Evolutionary conservation across 2,888 invertebrate species (phyloP).

Genomic region (Hydropsyche betteni): DNA sequence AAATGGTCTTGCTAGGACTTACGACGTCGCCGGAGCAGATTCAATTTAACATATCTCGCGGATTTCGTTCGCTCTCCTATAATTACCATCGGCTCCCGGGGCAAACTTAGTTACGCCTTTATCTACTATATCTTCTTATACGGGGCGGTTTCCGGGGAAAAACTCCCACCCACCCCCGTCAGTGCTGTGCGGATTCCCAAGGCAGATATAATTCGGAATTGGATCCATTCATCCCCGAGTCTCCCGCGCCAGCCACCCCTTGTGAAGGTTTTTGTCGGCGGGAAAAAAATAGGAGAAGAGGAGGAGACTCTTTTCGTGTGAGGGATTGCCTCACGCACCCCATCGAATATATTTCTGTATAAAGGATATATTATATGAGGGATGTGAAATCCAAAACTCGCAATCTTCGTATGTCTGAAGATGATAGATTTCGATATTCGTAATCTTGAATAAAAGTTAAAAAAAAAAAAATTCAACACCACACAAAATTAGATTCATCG

Average conservation of each 20-base stretch:
- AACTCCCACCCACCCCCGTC: constrained; percentile 66
- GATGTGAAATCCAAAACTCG: too few species aligned
- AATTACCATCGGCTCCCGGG: constrained; percentile 48
- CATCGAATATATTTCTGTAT: neutral
- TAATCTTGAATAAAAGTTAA: too few species aligned
- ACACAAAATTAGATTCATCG: too few species aligned
- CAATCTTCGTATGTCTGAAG: too few species aligned
- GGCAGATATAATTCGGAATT: constrained; percentile 70
- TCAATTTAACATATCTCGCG: constrained; percentile 31
- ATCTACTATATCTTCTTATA: constrained; percentile 52
- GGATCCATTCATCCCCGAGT: constrained; percentile 68
- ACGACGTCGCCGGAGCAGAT: neutral
- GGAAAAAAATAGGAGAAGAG: constrained; percentile 35
- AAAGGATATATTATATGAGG: too few species aligned
- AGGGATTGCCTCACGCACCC: constrained; percentile 37
- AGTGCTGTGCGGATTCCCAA: constrained; percentile 67
- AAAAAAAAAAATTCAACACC: too few species aligned
- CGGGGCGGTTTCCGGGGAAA: constrained; percentile 60
- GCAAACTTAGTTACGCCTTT: constrained; percentile 48
- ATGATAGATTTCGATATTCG: too few species aligned
- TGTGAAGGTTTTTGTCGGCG: constrained; percentile 48
- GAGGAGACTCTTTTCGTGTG: constrained; percentile 31
- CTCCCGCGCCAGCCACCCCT: constrained; percentile 54
- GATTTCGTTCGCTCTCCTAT: constrained; percentile 40
- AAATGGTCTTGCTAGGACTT: too few species aligned